Base-by-base conservation (phyloP, 2,888 invertebrate species). In the Drosophila parthenogenetica region DNA sequence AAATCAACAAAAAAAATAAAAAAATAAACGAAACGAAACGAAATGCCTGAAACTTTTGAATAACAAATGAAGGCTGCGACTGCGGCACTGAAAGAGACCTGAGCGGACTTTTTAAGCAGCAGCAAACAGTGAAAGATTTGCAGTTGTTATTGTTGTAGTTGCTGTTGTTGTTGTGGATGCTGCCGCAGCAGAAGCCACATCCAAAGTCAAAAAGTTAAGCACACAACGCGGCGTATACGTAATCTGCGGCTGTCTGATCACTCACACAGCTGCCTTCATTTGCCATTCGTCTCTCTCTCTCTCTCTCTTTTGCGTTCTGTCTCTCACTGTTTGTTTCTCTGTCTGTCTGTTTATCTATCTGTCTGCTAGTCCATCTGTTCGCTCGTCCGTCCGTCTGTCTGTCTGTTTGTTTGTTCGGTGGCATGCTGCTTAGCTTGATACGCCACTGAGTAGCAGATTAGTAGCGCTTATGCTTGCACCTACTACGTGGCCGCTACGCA, bases 391-490 rank as follows among this genome's bases (percentile, higher is more conserved):
- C 57, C 70, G 78, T 69, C 53, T 68, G 81, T 69, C 53, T 68
- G 81, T 67, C 63, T 71, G 87, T 69, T 69, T 73, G 87, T 69
- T 87, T 82, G 77, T 58, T 73, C 51, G 59, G 59, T 76, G 69
- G 76, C 76, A 78, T 78, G 76, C 77, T 78, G 69, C 71, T 88
- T 82, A 86, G 88, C 81, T 86, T 85, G 83, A 83, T 83, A 83
- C 83, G 83, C 88, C 83, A 83, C 88, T 83, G 83, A 83, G 83
- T 88, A 83, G 83, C 83, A 88, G 83, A 83, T 88, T 83, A 83
- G 88, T 82, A 88, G 83, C 83, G 83, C 83, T 83, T 83, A 88
- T 86, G 88, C 86, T 88, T 83, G 83, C 83, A 83, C 88, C 83
- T 88, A 88, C 88, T 85, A 83, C 83, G 83, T 83, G 83, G 77